Evolutionary conservation across 1,140 invertebrate genomes (phyloP).

Genomic region (Cylas formicarius): DNA sequence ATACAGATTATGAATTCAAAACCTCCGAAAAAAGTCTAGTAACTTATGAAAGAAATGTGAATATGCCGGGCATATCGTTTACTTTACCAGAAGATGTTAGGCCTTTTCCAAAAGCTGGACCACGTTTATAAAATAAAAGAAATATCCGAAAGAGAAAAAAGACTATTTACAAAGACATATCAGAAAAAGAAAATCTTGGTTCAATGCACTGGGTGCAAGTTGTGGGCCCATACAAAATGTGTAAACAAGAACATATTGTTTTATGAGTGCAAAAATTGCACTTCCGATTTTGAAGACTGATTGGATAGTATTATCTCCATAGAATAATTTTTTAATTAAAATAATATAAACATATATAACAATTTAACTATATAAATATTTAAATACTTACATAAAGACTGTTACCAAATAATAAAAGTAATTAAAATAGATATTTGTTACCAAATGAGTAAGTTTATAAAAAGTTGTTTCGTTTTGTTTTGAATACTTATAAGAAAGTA

Average conservation of each 20-base stretch:
- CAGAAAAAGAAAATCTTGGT: conserved; percentile 10
- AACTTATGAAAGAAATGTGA: background rate
- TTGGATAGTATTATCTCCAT: no score
- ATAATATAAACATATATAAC: no score
- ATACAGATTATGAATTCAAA: no score
- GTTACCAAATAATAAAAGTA: no score
- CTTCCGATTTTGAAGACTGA: no score
- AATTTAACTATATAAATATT: no score
- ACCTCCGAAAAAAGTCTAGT: background rate
- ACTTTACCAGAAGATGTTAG: conserved; percentile 7
- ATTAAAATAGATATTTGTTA: no score
- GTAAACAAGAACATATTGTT: conserved; percentile 9
- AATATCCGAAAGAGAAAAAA: background rate
- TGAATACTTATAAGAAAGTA: no score
- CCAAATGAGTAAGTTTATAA: no score
- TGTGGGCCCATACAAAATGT: conserved; percentile 10
- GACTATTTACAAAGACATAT: conserved; percentile 4
- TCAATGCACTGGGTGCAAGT: conserved; percentile 10
- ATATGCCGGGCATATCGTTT: background rate
- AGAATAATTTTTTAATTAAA: no score
- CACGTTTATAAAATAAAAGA: conserved; percentile 3
- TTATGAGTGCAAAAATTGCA: conserved; percentile 16
- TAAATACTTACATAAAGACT: no score
- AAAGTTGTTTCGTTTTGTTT: no score
- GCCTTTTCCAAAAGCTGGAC: conserved; percentile 11